phyloP scores from a whole-genome alignment of 2,797 vertebrate species.

The Gymnoscopelus braueri region DNA sequence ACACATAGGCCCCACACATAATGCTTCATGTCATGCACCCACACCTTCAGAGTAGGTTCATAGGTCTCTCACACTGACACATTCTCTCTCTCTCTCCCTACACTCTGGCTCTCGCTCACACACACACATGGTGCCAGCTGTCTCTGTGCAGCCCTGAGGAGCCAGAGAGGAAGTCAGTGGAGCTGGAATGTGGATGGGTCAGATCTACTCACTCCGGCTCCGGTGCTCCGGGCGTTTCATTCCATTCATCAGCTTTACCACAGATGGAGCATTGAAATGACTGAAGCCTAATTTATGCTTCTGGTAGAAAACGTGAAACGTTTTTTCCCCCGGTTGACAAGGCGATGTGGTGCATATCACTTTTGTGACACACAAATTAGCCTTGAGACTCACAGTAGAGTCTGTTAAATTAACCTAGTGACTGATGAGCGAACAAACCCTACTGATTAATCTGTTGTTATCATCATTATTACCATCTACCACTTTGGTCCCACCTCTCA shows the following conservation, averaged over 20 bases:
- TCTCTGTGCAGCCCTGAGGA: conserved; percentile 34
- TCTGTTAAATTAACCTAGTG: too few relatives aligned
- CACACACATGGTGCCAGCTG: conserved; percentile 44
- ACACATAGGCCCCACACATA: conserved; percentile 13
- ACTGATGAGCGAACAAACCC: too few relatives aligned
- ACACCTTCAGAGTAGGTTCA: not conserved
- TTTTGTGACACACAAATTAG: too few relatives aligned
- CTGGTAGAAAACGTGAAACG: too few relatives aligned
- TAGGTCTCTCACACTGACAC: conserved; percentile 20
- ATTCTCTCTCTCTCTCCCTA: conserved; percentile 2
- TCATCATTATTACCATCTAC: not conserved
- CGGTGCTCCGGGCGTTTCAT: conserved; percentile 27
- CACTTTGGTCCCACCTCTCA: not conserved
- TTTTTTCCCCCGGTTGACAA: too few relatives aligned
- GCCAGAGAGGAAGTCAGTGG: conserved; percentile 36
- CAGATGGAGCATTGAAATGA: conserved; percentile 8
- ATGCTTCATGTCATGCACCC: conserved; percentile 2
- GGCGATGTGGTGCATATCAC: too few relatives aligned
- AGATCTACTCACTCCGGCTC: conserved; percentile 21
- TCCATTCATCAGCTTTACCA: conserved; percentile 30
- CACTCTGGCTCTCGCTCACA: not conserved
- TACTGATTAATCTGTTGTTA: not conserved
- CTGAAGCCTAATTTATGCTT: too few relatives aligned
- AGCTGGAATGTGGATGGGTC: conserved; percentile 54
- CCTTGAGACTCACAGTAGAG: too few relatives aligned